Evolutionary conservation across 2,888 invertebrate genomes (phyloP), one percentile per base, ranked within the genome.

Genomic region (Cephus sareptanus): DNA sequence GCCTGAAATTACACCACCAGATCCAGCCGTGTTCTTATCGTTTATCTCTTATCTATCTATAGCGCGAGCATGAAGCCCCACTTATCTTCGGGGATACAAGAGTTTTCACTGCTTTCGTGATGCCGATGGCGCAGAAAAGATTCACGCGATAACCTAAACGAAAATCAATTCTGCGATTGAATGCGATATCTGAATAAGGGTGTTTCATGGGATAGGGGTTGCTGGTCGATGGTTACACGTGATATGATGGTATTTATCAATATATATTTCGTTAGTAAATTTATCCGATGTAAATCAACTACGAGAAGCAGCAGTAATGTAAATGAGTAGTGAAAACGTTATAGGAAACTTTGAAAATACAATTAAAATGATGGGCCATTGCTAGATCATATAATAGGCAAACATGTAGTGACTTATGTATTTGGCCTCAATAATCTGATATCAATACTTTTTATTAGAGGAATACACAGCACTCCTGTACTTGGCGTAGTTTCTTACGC

Each of bases 1-100:
- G 79, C 82, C 74, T 82, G 80, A 83, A 82, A 83, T 83, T 82
- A 79, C 82, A 79, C 76, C 79, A 77, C 75, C 70, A 71, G 74
- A 79, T 73, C 73, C 76, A 74, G 40, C 34, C 33, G 2, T 56
- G 23, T 23, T 56, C 56, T 23, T 56, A 56, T 56, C 34, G 33
- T 69, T 33, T 69, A 34, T 74, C 68, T 37, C 37, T 76, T 79
- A 77, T 79, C 79, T 79, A 77, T 74, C 76, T 30, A 76, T 73
- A 31, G 68, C 76, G 76, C 73, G 31, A 73, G 73, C 31, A 73
- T 30, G 76, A 34, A 75, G 56, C 31, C 31, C 34, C 56, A 34
- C 78, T 78, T 76, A 75, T 73, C 76, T 56, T 56, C 9, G 30
- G 71, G 74, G 74, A 31, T 74, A n/a, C 74, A 74, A 23, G 74